phyloP scores from a whole-genome alignment of 1,140 invertebrate genomes.

The Heliconius congener region DNA sequence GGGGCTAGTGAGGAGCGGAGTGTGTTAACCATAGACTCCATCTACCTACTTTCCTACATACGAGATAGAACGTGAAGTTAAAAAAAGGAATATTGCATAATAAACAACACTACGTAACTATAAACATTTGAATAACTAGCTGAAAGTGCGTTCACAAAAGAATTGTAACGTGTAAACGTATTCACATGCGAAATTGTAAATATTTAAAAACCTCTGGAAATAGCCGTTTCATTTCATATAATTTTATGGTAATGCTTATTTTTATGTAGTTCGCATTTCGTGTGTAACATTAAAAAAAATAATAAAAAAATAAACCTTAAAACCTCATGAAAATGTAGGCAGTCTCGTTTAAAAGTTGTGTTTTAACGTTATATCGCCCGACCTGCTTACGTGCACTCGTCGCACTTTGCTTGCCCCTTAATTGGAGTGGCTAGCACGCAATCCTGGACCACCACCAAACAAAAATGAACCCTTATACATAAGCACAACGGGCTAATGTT shows the following conservation, averaged over 20 bases:
- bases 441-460: conserved; percentile 48
- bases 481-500: conserved; percentile 50
- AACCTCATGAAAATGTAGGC: conserved; percentile 38
- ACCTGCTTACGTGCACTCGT: conserved; percentile 67
- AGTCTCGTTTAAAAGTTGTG: conserved; percentile 60
- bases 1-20: too few species aligned
- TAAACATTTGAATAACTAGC: background rate
- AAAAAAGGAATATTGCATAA: background rate
- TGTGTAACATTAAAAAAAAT: conserved; percentile 28
- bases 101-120: background rate
- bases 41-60: background rate
- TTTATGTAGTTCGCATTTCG: conserved; percentile 29
- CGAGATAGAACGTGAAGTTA: too few species aligned
- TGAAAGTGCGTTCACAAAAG: conserved; percentile 17
- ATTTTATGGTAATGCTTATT: conserved; percentile 33
- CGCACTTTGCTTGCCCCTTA: conserved; percentile 66
- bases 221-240: conserved; percentile 22
- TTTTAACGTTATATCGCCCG: conserved; percentile 61
- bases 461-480: conserved; percentile 52
- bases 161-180: background rate
- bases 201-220: conserved; percentile 21
- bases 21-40: too few species aligned
- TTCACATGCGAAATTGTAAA: background rate
- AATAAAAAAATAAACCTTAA: conserved; percentile 27
- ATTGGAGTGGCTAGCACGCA: conserved; percentile 65